Evolutionary conservation across 1,140 invertebrate genomes (phyloP), one percentile per base, ranked within the genome.

Genomic region (Pectinophora gossypiella): DNA sequence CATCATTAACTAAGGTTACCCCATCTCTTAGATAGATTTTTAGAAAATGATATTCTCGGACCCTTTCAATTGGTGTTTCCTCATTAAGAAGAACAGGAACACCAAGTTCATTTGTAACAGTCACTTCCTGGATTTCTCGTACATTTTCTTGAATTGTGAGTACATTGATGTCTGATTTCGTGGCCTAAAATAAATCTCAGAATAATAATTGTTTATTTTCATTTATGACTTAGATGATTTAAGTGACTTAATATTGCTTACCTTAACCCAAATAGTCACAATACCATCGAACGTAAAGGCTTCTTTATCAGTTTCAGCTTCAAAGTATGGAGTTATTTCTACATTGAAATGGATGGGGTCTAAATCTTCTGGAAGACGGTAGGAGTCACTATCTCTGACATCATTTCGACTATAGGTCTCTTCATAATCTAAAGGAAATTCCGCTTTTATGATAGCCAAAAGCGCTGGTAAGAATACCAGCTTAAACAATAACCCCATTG

Each of bases 241-340:
- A n/a, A n/a, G n/a, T n/a, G n/a, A n/a, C n/a, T n/a, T n/a, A n/a
- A n/a, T n/a, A n/a, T n/a, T n/a, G 69, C 71, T 76, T 67, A 88
- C 76, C 9, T 53, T 54, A 18, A 90, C 40, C 47, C 68, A 69
- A 38, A 94, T 91, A n/a, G 63, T 82, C 0, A 92, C 89, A 36
- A 80, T 72, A 19, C 93, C 93, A 48, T 88, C 71, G 65, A 94
- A 93, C 7, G 82, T 89, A 59, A 92, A 93, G 15, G 88, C 86
- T 32, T 88, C 85, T 9, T 66, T 72, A 45, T 76, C 72, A 20
- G 61, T 70, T 47, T 54, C 70, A 21, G 63, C 64, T 57, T 90
- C 88, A 44, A 92, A 88, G 67, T 91, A 89, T 1, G 92, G 90
- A 1, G 87, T 81, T 22, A 86, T 68, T 68, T 86, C 83, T 12